Conservation (phyloP, 2,797 vertebrate species). For the Allobates femoralis region DNA sequence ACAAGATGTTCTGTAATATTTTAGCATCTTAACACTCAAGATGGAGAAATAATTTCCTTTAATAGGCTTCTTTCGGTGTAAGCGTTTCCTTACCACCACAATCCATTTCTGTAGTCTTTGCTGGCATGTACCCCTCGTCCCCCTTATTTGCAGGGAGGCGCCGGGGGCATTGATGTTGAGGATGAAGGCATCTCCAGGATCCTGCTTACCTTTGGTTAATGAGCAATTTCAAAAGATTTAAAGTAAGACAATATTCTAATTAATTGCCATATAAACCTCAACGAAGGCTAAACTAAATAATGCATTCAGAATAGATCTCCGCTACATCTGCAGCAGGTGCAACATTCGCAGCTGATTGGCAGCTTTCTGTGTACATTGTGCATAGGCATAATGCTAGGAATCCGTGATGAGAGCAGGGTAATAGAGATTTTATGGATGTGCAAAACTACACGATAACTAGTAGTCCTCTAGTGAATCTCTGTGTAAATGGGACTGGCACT, state of each 20-base stretch:
- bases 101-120: not conserved
- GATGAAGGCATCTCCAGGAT: slow-evolving; percentile 29
- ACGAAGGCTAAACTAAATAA: not conserved
- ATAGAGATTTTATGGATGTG: no score
- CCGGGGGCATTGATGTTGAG: slow-evolving; percentile 7
- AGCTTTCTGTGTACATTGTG: no score
- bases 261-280: not conserved
- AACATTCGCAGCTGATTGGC: no score
- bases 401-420: no score
- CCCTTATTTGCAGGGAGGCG: not conserved
- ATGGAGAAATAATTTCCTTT: not conserved
- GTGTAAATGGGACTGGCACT: no score
- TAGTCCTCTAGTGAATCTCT: no score
- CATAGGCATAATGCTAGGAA: no score
- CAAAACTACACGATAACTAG: no score
- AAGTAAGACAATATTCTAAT: slow-evolving; percentile 9
- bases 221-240: slow-evolving; percentile 44
- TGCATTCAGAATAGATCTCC: no score
- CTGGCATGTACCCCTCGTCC: not conserved
- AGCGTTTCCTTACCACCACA: slow-evolving; percentile 33
- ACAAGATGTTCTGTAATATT: not conserved
- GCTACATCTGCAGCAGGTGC: no score
- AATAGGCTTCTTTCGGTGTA: not conserved
- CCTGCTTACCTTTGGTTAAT: slow-evolving; percentile 53
- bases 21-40: not conserved